Evolutionary conservation across 2,888 invertebrate species (phyloP).

Genomic region (Heliconius charithonia): DNA sequence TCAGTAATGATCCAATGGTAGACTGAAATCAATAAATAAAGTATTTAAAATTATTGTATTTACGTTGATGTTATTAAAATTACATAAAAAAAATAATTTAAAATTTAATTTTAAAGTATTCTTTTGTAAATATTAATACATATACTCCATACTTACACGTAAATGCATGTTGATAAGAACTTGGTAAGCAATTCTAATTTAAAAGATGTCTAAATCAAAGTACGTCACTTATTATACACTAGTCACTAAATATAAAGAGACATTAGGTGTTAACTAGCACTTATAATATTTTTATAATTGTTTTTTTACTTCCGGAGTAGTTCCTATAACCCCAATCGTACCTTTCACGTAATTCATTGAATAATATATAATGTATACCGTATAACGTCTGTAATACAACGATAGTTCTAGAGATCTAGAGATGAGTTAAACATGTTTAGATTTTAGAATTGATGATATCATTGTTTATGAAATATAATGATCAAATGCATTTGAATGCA

Average conservation of each 20-base stretch:
- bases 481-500: neutral
- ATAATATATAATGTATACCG: slow-evolving; percentile 3
- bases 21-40: too few relatives aligned
- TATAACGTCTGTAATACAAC: slow-evolving; percentile 14
- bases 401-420: slow-evolving; percentile 23
- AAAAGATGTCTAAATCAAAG: slow-evolving; percentile 54
- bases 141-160: slow-evolving; percentile 31
- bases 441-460: slow-evolving; percentile 54
- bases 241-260: slow-evolving; percentile 54
- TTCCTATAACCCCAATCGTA: neutral
- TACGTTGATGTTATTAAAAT: too few relatives aligned
- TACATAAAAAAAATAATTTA: too few relatives aligned
- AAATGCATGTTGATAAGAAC: slow-evolving; percentile 33
- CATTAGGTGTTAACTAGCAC: slow-evolving; percentile 58
- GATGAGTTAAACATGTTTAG: slow-evolving; percentile 48
- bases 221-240: slow-evolving; percentile 56
- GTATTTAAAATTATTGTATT: too few relatives aligned
- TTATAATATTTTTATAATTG: slow-evolving; percentile 48
- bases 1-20: slow-evolving; percentile 21
- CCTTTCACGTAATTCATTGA: slow-evolving; percentile 25
- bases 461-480: slow-evolving; percentile 43
- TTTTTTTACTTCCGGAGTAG: slow-evolving; percentile 35
- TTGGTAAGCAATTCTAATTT: slow-evolving; percentile 41
- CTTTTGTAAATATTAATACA: too few relatives aligned
- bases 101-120: too few relatives aligned